Base-by-base conservation (phyloP, 1,140 invertebrate species). In the Cyphomyrmex costatus region DNA sequence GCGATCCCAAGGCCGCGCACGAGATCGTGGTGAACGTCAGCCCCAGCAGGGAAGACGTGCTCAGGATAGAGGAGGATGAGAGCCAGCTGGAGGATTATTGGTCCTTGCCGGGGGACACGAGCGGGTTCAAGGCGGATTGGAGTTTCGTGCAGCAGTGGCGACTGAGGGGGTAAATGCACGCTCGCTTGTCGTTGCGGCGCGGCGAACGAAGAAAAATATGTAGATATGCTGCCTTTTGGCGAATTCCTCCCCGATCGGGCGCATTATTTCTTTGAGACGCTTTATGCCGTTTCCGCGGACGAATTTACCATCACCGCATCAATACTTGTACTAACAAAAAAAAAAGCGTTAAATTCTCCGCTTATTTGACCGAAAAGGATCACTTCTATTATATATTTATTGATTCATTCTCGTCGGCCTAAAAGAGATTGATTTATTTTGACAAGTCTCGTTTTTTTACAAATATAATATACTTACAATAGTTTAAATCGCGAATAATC, bases 101-200 rank as follows among this genome's bases (percentile, higher is more conserved):
- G 94, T 94, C 93, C 10, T 91, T 94, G 89, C 94, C 94, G 16
- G 94, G 93, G 36, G 93, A 94, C 86, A 94, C 88, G 56, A 95
- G 89, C 49, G 94, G 93, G 27, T 95, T 95, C 87, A 94, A 93
- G 80, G 94, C 94, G 85, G 97, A 97, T 93, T 97, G 97, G 97
- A 97, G 97, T 91, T 97, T 97, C 92, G 97, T 97, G 56, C 97
- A 97, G 94, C 96, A 96, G 89, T 97, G 97, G 97, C 94, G 97
- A 90, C 87, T 95, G 24, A 96, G 96, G 94, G 95, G 96, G 96
- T 96, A 95, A 95, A 95, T 30, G 74, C 78, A 58, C 51, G 46
- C 77, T 71, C 33, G 73, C 56, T 88, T 24, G 46, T 42, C 68
- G 46, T 36, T 19, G 60, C n/a, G n/a, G n/a, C n/a, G n/a, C n/a